Evolutionary conservation across 2,113 vertebrate species (phyloP), one percentile per base, ranked within the genome.

Genomic region (Corythornis cristatus): DNA sequence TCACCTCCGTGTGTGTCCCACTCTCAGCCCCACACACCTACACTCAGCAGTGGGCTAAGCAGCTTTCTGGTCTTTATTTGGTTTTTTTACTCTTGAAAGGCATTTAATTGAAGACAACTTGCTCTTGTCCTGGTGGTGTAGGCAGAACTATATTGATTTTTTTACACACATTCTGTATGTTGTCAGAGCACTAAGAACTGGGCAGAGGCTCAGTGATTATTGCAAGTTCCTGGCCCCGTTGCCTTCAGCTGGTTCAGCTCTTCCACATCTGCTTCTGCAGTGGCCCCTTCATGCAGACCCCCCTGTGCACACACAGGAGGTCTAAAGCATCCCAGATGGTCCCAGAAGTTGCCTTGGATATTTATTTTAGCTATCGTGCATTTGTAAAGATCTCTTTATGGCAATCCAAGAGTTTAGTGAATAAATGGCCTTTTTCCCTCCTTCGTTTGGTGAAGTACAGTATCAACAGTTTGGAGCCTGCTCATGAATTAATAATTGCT

Each of bases 401-500:
- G 96, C 66, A 94, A 89, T 86, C 28, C 21, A 43, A 51, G 86
- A 65, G 45, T 92, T 93, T 81, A 14, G 68, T 92, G 80, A 95
- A 93, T 95, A 96, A 96, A 95, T 72, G 23, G 93, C 81, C 56
- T 76, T 87, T 92, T 92, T 93, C 89, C 33, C 93, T 96, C 92
- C 89, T 96, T 97, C 81, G 73, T 95, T 97, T 96, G 22, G 35
- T 91, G 75, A 92, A 93, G 92, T 93, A 97, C 78, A 95, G 48
- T 96, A 90, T 97, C 96, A 97, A 96, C 86, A 96, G 89, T 96
- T 96, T 62, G 84, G 95, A 81, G 88, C 54, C 95, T 96, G 81
- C 96, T 97, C 94, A 96, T 97, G 95, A 97, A 97, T 97, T 97
- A 96, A 95, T 97, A 96, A 97, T 96, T 92, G 90, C 86, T 95